These are phyloP conservation scores for Atlantisia rogersi DNA, from an alignment of 2,113 vertebrate genomes.

Conservation along the genomic window DNA sequence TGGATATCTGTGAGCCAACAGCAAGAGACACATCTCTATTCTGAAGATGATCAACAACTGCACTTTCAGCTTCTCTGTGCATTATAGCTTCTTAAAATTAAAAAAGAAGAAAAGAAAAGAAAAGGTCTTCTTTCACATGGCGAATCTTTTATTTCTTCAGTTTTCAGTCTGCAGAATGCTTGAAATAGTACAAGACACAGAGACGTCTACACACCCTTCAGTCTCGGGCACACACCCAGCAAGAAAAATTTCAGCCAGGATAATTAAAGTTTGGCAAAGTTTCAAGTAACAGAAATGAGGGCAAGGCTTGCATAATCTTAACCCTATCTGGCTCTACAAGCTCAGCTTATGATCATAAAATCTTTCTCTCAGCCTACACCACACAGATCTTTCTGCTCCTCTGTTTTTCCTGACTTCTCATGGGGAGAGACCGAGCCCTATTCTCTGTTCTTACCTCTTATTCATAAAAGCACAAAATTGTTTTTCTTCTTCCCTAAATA, in stretches of 20 bases:
- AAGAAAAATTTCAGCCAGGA: background rate
- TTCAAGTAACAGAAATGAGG: slow-evolving; percentile 26
- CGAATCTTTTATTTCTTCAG: background rate
- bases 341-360: background rate
- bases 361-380: background rate
- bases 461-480: background rate
- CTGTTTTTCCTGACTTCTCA: background rate
- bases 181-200: background rate
- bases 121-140: background rate
- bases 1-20: background rate
- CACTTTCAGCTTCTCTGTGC: background rate
- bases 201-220: background rate
- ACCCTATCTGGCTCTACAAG: background rate
- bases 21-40: background rate
- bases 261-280: slow-evolving; percentile 39
- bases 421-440: background rate
- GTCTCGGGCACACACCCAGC: background rate
- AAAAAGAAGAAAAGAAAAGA: background rate
- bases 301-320: slow-evolving; percentile 31
- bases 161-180: background rate
- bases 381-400: background rate
- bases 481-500: background rate
- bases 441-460: background rate
- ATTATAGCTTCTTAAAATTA: background rate
- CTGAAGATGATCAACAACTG: background rate